phyloP scores from a whole-genome alignment of 1,140 invertebrate species.

The Ostrea denselamellosa region DNA sequence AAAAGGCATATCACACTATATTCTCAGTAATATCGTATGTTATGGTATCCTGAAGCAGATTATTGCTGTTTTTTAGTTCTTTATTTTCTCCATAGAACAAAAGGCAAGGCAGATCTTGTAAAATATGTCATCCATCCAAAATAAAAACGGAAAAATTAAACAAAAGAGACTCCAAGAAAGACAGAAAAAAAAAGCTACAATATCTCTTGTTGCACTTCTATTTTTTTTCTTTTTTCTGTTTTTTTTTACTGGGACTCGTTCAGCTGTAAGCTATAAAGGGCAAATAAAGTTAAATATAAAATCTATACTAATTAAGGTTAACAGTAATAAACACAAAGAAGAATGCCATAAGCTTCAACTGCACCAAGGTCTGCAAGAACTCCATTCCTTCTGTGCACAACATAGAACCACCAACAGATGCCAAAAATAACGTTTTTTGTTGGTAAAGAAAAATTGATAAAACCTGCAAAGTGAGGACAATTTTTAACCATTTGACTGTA shows the following conservation, averaged over 20 bases:
- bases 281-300: conserved; percentile 22
- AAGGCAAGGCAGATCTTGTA: conserved; percentile 14
- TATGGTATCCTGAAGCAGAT: not conserved
- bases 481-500: too few species aligned
- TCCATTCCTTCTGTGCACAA: not conserved
- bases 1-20: not conserved
- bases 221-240: too few species aligned
- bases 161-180: conserved; percentile 6
- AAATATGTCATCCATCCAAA: not conserved
- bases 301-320: not conserved
- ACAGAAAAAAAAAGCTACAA: not conserved
- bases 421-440: too few species aligned
- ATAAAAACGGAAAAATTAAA: not conserved
- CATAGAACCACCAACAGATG: not conserved
- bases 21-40: not conserved
- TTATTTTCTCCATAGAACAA: conserved; percentile 1
- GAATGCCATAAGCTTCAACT: not conserved
- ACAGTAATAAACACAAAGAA: not conserved
- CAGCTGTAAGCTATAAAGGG: not conserved
- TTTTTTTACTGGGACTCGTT: conserved; percentile 10
- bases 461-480: too few species aligned
- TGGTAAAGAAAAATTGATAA: too few species aligned
- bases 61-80: not conserved
- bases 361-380: not conserved
- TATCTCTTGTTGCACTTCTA: not conserved